These are phyloP conservation scores for Tachina lurida DNA, from an alignment of 2,888 invertebrate species.

Conservation along the genomic window DNA sequence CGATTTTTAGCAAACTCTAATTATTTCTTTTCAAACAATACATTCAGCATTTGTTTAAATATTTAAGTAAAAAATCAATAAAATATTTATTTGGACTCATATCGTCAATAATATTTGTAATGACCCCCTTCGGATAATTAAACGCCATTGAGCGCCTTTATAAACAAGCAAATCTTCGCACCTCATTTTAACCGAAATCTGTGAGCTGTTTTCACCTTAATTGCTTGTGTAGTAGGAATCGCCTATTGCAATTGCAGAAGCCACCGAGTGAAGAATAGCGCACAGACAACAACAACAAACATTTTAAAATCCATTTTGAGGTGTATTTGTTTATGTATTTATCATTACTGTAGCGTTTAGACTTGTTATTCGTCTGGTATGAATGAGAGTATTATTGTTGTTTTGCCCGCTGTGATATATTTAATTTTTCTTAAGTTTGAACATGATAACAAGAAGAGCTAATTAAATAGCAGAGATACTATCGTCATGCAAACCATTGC, in stretches of 20 bases:
- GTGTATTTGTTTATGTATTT: conserved; percentile 7
- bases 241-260: background rate
- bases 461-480: conserved; percentile 60
- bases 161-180: conserved; percentile 66
- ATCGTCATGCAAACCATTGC: background rate
- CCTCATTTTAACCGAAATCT: conserved; percentile 69
- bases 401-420: conserved; percentile 65
- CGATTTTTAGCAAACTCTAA: no score
- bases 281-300: conserved; percentile 27
- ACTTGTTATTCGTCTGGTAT: conserved; percentile 22
- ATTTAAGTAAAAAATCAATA: background rate
- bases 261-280: no score
- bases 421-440: conserved; percentile 48
- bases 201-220: conserved; percentile 21
- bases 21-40: no score
- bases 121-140: conserved; percentile 79
- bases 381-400: conserved; percentile 16
- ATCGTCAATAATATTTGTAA: conserved; percentile 13
- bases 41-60: no score
- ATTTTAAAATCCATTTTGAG: conserved; percentile 29
- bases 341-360: conserved; percentile 3
- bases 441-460: conserved; percentile 19
- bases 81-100: background rate
- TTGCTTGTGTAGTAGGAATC: conserved; percentile 31
- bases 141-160: conserved; percentile 75